Evolutionary conservation across 2,113 vertebrate genomes (phyloP).

Genomic region (Ameiurus melas): DNA sequence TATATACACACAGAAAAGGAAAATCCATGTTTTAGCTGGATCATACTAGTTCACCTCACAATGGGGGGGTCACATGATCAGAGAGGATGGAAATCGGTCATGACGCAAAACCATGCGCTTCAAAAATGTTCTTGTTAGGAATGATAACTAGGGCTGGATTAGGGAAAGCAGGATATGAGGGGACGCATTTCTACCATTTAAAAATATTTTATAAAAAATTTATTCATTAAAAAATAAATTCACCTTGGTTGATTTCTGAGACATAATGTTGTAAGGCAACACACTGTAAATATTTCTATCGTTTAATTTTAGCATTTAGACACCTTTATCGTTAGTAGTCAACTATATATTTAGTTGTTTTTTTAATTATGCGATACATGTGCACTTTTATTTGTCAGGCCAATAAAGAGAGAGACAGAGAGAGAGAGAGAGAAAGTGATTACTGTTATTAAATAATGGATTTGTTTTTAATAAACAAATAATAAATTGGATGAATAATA

Average conservation of each 20-base stretch:
- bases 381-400: background rate
- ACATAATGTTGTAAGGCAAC: background rate
- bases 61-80: background rate
- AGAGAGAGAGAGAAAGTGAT: background rate
- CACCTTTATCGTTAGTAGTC: background rate
- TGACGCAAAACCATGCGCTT: background rate
- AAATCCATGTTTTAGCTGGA: constrained; percentile 51
- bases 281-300: background rate
- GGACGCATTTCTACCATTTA: background rate
- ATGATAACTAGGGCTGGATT: background rate
- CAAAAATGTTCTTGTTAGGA: too few relatives aligned
- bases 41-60: background rate
- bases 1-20: constrained; percentile 45
- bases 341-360: background rate
- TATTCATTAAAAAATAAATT: background rate
- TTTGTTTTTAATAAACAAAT: background rate
- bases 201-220: background rate
- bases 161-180: background rate
- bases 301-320: background rate
- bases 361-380: background rate
- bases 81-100: background rate
- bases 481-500: background rate
- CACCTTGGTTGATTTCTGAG: background rate
- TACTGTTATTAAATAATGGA: background rate
- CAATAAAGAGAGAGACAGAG: too few relatives aligned